Conservation (phyloP, 2,113 vertebrate genomes). For the Dromiciops gliroides region DNA sequence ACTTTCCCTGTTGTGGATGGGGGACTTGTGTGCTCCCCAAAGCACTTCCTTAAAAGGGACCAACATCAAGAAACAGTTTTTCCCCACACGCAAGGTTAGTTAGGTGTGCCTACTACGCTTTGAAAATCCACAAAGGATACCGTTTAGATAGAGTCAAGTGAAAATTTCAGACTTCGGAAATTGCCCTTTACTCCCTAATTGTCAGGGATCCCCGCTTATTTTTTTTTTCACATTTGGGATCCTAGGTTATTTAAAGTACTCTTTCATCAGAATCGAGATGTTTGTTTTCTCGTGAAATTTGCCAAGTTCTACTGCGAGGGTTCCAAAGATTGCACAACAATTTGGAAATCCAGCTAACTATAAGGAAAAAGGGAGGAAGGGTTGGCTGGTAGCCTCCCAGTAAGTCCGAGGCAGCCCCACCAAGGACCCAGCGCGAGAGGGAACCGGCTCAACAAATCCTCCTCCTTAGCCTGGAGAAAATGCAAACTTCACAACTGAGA, state of each 20-base stretch:
- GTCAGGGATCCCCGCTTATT: neutral
- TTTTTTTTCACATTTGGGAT: conserved; percentile 22
- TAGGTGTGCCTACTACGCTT: neutral
- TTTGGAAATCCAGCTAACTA: conserved; percentile 67
- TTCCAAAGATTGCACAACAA: conserved; percentile 72
- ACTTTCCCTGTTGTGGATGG: neutral
- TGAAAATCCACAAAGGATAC: neutral
- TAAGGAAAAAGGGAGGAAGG: conserved; percentile 49
- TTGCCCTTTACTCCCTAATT: neutral
- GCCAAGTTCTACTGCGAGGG: conserved; percentile 67
- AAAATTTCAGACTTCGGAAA: neutral
- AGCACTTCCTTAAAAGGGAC: neutral
- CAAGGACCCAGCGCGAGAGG: neutral
- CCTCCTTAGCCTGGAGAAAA: neutral
- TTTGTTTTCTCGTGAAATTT: conserved; percentile 62
- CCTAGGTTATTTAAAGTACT: conserved; percentile 61
- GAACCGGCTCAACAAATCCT: conserved; percentile 1
- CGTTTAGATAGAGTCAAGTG: neutral
- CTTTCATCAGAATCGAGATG: conserved; percentile 29
- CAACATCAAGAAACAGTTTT: neutral
- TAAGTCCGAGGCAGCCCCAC: neutral
- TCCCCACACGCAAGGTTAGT: neutral
- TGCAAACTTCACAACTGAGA: conserved; percentile 66
- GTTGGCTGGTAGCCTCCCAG: neutral
- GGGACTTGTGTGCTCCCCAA: neutral